Base-by-base conservation (phyloP, 2,113 vertebrate genomes). In the Gopherus flavomarginatus region DNA sequence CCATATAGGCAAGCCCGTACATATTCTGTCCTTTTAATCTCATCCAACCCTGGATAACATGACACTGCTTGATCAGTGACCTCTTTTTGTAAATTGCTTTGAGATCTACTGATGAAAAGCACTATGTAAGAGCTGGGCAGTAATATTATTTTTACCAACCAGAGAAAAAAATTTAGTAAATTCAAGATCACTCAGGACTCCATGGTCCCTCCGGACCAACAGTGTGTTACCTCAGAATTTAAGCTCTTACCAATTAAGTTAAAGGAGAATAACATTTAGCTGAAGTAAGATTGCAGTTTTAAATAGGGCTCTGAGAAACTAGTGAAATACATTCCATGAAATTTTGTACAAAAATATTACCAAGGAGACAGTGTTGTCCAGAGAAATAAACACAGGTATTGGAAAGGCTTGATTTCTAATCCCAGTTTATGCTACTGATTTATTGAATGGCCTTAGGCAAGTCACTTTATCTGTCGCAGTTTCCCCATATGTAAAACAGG, bases 301-400 rank as follows among this genome's bases (percentile, higher is more conserved):
- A 72, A 72, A 88, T 86, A 90, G 90, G 72, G 35, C 13, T 47
- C 29, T 78, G 57, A 79, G 80, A 92, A 95, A 52, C 54, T 90
- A 91, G 84, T 24, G 91, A 96, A 93, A 90, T 93, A 92, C 93
- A 96, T 95, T 31, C n/a, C 57, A 79, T 44, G 50, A 26, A 93
- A 57, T 52, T 91, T 91, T 87, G 93, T 89, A 31, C 24, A 80
- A 79, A 92, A 88, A 69, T 86, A 90, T 2, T 79, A 19, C 35
- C 83, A 83, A 42, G 79, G 75, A 87, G 69, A 59, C 84, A 81
- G 53, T 11, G 50, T 81, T 87, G 13, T 87, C 49, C 83, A 83
- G 19, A 95, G 57, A 75, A 44, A 42, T 75, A 38, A 42, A 11
- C 53, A 10, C 44, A 2, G 56, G 19, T 27, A 24, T 86, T 94